Conservation (phyloP, 2,113 vertebrate species). For the Tonatia bakeri region DNA sequence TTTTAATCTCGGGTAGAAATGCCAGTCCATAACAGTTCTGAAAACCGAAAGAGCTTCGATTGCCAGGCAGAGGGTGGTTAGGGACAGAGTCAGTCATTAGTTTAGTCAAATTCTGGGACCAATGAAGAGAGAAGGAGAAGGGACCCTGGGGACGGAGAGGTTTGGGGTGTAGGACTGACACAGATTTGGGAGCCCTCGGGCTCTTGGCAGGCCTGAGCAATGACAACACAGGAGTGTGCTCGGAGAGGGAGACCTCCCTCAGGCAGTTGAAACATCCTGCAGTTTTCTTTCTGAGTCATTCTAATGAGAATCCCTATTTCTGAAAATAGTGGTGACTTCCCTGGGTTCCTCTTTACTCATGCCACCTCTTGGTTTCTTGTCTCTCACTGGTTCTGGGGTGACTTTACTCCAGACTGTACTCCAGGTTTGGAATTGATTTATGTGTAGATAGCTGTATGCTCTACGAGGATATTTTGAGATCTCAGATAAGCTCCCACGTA, state of each 20-base stretch:
- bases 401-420: neutral
- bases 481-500: neutral
- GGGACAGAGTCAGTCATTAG: neutral
- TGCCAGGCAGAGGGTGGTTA: neutral
- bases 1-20: conserved; percentile 44
- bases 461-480: neutral
- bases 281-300: neutral
- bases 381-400: neutral
- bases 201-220: neutral
- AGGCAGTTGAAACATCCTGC: neutral
- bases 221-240: neutral
- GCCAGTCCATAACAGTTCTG: neutral
- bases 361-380: neutral
- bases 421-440: neutral
- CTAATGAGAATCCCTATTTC: neutral
- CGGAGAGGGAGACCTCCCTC: neutral
- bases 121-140: neutral
- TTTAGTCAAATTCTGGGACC: neutral
- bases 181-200: neutral
- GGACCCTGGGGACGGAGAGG: neutral
- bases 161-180: neutral
- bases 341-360: neutral
- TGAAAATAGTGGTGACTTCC: neutral
- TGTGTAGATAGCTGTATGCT: neutral
- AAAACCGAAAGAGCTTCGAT: neutral